Percentiles rank a stretch among this genome's conserved stretches.
phyloP scores from a whole-genome alignment of 1,140 invertebrate genomes.

The Marisa cornuarietis region DNA sequence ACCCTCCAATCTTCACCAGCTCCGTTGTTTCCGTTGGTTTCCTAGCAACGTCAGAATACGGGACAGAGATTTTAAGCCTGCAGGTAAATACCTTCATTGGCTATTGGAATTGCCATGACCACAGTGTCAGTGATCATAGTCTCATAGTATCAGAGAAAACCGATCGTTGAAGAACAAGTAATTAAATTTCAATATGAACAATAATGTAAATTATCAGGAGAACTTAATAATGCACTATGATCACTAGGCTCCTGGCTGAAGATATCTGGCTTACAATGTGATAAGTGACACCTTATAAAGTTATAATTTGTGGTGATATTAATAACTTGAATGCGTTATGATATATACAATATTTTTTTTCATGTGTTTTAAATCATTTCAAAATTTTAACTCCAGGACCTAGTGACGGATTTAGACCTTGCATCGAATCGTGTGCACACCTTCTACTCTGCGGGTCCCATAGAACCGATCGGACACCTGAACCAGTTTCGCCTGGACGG shows the following conservation, averaged over 20 bases:
- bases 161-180: too few species aligned
- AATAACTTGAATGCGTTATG: too few species aligned
- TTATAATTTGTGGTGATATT: too few species aligned
- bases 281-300: too few species aligned
- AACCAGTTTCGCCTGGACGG: background rate
- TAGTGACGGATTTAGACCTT: background rate
- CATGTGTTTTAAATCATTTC: too few species aligned
- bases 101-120: background rate
- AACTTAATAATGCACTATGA: too few species aligned
- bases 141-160: too few species aligned
- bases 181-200: too few species aligned
- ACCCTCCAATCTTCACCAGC: constrained; percentile 22
- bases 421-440: constrained; percentile 11
- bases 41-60: constrained; percentile 17
- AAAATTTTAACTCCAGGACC: background rate
- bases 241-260: too few species aligned
- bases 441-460: constrained; percentile 11
- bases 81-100: constrained; percentile 6
- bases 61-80: constrained; percentile 7
- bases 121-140: background rate
- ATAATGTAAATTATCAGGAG: too few species aligned
- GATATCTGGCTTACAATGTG: too few species aligned
- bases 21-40: constrained; percentile 16
- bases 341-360: too few species aligned
- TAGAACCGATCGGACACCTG: constrained; percentile 7